Base-by-base conservation (phyloP, 2,888 invertebrate genomes). In the Arge pagana region DNA sequence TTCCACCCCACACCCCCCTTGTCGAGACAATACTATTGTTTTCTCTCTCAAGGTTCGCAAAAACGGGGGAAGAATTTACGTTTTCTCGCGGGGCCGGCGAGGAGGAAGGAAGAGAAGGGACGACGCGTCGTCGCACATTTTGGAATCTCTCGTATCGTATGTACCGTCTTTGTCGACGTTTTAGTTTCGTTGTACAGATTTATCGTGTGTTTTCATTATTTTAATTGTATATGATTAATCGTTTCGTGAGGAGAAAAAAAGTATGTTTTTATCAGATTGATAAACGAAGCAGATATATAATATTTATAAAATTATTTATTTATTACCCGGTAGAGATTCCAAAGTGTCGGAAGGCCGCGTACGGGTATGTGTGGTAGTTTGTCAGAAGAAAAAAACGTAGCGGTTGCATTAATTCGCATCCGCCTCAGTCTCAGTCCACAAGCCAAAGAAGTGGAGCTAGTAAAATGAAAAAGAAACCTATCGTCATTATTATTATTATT, bases 381-480 rank as follows among this genome's bases (percentile, higher is more conserved):
- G 52, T 52, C 43, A 50, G 45, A 52, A 54, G 42, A 45, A 18
- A 43, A 52, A 54, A 53, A 51, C 58, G 56, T 51, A 52, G n/a
- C 49, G 49, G 45, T 56, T 49, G 36, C 43, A 49, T 68, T 66
- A 66, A 65, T 63, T 60, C 63, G 61, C 56, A 55, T 52, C 64
- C 67, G 56, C 61, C 64, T 69, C 70, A 72, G 69, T 74, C 70
- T 72, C 64, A 60, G 63, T 74, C 70, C 69, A 71, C 70, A 73
- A 73, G 67, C 74, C 74, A 75, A 75, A 75, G 74, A 75, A 63
- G 69, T 72, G 72, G 69, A 72, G 65, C 72, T 74, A 74, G 74
- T 74, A 70, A 69, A 63, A 55, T 52, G 54, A 55, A 58, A 60
- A 51, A 52, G 54, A 59, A 63, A 57, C 62, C 58, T 62, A 62